These are phyloP conservation scores for Ornithoptera alexandrae DNA, from an alignment of 2,888 invertebrate genomes.

Conservation along the genomic window DNA sequence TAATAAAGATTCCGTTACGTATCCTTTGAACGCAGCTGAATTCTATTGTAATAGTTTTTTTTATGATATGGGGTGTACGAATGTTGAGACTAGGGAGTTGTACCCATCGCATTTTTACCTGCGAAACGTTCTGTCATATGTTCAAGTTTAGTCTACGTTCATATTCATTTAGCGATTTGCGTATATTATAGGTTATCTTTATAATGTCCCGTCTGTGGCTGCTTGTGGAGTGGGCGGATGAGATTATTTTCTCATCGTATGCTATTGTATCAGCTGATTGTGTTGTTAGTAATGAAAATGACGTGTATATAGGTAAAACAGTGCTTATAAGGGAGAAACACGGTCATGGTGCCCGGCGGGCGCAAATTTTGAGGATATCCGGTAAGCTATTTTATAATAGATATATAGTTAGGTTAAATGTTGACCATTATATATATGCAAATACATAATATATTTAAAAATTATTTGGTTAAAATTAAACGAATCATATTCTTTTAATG, in stretches of 20 bases:
- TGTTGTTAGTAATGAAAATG: slow-evolving; percentile 40
- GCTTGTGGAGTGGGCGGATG: slow-evolving; percentile 61
- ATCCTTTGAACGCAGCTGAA: slow-evolving; percentile 5
- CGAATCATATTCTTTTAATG: too few relatives aligned
- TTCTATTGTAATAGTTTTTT: slow-evolving; percentile 27
- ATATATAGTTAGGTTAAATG: neutral
- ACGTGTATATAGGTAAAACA: slow-evolving; percentile 47
- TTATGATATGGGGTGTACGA: slow-evolving; percentile 34
- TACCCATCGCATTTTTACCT: slow-evolving; percentile 40
- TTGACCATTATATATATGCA: neutral
- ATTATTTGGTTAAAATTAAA: neutral
- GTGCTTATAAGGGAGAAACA: slow-evolving; percentile 44
- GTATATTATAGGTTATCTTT: slow-evolving; percentile 22
- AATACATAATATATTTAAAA: neutral
- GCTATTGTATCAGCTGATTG: slow-evolving; percentile 49
- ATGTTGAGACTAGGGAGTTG: slow-evolving; percentile 32
- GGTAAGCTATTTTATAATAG: slow-evolving; percentile 41
- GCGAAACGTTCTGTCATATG: slow-evolving; percentile 28
- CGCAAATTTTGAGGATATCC: slow-evolving; percentile 53
- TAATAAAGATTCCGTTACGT: slow-evolving; percentile 12
- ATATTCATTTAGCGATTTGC: slow-evolving; percentile 23
- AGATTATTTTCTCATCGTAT: slow-evolving; percentile 51
- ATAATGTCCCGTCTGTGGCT: slow-evolving; percentile 56
- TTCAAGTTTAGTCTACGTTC: slow-evolving; percentile 34
- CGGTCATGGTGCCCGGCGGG: slow-evolving; percentile 43